Conservation (phyloP, 2,888 invertebrate species). For the Abrostola triplasia region DNA sequence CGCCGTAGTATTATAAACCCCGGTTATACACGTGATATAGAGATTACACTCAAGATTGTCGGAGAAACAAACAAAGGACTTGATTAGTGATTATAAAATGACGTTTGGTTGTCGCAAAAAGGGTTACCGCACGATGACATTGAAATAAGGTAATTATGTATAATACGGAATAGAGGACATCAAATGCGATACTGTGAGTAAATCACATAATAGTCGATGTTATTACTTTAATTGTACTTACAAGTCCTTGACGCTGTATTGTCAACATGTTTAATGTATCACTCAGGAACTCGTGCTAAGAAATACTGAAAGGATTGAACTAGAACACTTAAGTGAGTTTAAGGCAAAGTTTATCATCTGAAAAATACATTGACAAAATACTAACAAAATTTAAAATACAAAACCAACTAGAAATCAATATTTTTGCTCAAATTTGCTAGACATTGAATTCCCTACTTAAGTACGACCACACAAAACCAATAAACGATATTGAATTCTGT, state of each 20-base stretch:
- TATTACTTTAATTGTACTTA: slow-evolving; percentile 18
- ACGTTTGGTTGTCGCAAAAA: slow-evolving; percentile 29
- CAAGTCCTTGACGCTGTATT: slow-evolving; percentile 5
- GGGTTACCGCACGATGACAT: slow-evolving; percentile 36
- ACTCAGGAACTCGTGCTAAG: neutral
- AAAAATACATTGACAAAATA: too few species aligned
- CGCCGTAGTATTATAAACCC: slow-evolving; percentile 32
- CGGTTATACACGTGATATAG: slow-evolving; percentile 33
- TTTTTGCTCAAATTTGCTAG: neutral
- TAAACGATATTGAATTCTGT: slow-evolving; percentile 41
- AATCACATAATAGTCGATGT: slow-evolving; percentile 26
- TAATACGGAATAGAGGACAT: slow-evolving; percentile 34
- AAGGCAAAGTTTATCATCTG: too few species aligned
- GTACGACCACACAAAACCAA: slow-evolving; percentile 26
- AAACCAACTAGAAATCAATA: too few species aligned
- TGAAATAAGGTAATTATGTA: slow-evolving; percentile 36
- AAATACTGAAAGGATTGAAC: neutral
- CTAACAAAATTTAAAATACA: too few species aligned
- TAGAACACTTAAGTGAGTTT: too few species aligned
- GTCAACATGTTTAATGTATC: neutral
- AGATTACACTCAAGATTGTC: slow-evolving; percentile 51
- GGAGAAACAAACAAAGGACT: slow-evolving; percentile 52
- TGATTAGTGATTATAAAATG: slow-evolving; percentile 26
- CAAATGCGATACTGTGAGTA: slow-evolving; percentile 18
- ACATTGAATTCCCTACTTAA: slow-evolving; percentile 25